Conservation (phyloP, 2,797 vertebrate genomes). For the Hippoglossus hippoglossus region DNA sequence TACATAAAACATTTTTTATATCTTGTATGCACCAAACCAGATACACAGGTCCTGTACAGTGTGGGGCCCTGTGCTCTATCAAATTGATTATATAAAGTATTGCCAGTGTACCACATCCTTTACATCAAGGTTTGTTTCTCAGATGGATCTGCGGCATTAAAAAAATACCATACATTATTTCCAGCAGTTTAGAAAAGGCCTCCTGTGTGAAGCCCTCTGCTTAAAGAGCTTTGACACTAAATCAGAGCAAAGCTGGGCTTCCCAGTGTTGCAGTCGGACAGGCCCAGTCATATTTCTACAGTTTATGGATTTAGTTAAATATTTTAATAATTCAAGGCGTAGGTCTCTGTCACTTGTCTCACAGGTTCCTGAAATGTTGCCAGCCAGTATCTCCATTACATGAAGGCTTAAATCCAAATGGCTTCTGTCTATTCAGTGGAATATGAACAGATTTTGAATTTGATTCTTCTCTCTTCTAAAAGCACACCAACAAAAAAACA, state of each 20-base stretch:
- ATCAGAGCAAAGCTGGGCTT: conserved; percentile 52
- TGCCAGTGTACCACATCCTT: background rate
- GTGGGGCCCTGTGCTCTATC: background rate
- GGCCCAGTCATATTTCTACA: conserved; percentile 65
- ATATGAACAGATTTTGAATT: background rate
- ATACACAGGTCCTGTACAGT: no score
- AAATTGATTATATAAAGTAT: background rate
- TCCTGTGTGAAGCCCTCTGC: conserved; percentile 34
- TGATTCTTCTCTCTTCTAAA: background rate
- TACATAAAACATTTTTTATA: no score
- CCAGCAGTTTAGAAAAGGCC: conserved; percentile 22
- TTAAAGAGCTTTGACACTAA: conserved; percentile 58
- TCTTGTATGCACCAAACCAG: no score
- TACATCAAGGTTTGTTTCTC: background rate
- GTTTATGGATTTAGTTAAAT: conserved; percentile 63
- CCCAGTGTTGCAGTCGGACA: conserved; percentile 53
- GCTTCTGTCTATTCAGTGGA: conserved; percentile 10
- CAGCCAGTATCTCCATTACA: background rate
- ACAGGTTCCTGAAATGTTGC: background rate
- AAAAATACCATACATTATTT: background rate
- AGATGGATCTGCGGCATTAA: background rate
- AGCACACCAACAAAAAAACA: background rate
- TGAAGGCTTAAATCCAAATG: no score
- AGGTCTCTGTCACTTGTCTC: conserved; percentile 1
- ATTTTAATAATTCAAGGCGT: conserved; percentile 48